Conservation (phyloP, 2,888 invertebrate species). For the Lottia gigantea region DNA sequence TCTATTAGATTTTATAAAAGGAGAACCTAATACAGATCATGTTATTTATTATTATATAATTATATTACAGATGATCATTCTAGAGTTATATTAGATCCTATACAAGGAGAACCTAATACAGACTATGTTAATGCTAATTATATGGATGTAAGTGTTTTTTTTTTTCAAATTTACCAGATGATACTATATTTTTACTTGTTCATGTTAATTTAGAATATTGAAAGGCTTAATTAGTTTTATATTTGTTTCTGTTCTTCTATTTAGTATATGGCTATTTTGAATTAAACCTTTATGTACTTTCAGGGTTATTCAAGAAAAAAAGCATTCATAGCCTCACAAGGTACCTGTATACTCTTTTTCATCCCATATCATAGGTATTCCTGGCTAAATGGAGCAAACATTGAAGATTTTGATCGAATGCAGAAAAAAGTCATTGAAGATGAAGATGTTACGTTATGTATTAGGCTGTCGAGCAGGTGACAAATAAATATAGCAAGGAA, state of each 20-base stretch:
- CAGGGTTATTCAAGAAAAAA: conserved; percentile 76
- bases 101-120: conserved; percentile 52
- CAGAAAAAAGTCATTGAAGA: no score
- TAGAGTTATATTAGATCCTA: conserved; percentile 52
- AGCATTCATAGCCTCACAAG: conserved; percentile 82
- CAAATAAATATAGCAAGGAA: no score
- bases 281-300: conserved; percentile 30
- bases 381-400: no score
- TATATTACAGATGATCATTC: conserved; percentile 58
- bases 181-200: no score
- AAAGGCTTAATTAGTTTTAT: no score
- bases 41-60: conserved; percentile 36
- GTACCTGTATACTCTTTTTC: conserved; percentile 51
- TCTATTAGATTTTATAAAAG: conserved; percentile 47
- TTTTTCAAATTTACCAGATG: background rate
- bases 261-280: background rate
- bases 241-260: background rate
- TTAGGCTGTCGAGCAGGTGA: no score
- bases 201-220: no score
- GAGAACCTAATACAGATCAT: conserved; percentile 57
- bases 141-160: conserved; percentile 54
- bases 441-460: no score
- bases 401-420: no score
- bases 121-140: conserved; percentile 62
- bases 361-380: no score